phyloP scores from a whole-genome alignment of 2,888 invertebrate species.

The Glyphotaelius pellucidus region DNA sequence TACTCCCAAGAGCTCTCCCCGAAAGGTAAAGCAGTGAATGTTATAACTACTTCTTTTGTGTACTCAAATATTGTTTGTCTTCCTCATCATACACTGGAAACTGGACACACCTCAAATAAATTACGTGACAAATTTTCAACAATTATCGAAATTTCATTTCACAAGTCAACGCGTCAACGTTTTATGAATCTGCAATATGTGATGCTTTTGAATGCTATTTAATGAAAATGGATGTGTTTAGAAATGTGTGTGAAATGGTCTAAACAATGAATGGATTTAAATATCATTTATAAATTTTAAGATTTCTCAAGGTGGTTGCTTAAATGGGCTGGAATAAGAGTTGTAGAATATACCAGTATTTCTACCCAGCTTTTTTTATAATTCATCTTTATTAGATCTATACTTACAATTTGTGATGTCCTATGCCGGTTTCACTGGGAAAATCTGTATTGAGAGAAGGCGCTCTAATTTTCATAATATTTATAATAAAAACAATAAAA shows the following conservation, averaged over 20 bases:
- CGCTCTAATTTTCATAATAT: too few relatives aligned
- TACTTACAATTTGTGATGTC: too few relatives aligned
- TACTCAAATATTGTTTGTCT: background rate
- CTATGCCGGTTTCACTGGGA: too few relatives aligned
- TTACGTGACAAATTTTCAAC: background rate
- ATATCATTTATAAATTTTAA: background rate
- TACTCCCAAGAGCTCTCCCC: conserved; percentile 34
- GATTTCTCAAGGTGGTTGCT: background rate
- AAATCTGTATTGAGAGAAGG: too few relatives aligned
- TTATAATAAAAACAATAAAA: too few relatives aligned
- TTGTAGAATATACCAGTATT: too few relatives aligned
- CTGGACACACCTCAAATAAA: background rate
- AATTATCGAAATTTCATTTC: background rate
- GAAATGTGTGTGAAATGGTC: background rate
- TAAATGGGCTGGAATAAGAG: too few relatives aligned
- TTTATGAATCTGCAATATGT: background rate
- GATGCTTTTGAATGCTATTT: background rate
- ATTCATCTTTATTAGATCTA: too few relatives aligned
- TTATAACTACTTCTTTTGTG: background rate
- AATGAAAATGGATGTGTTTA: background rate
- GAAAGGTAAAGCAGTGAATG: conserved; percentile 42
- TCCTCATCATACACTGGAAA: background rate
- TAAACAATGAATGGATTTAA: background rate
- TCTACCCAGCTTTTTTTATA: too few relatives aligned
- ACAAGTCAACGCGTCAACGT: background rate